Evolutionary conservation across 2,797 vertebrate species (phyloP).

Genomic region (Oceanodroma leucorhoa): DNA sequence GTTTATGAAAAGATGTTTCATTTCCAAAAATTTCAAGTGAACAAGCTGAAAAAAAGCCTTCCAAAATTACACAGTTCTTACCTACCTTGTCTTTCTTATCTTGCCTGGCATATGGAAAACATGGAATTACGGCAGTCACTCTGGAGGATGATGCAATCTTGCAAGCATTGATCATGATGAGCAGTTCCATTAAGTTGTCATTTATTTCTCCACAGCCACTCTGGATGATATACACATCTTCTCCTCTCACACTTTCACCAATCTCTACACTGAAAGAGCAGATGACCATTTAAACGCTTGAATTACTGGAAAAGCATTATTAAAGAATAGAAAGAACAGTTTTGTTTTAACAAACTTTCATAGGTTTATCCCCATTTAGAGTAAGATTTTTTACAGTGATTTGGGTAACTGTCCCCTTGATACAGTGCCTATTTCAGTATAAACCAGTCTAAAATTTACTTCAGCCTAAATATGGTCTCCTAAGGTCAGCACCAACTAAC

Average conservation of each 20-base stretch:
- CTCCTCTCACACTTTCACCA: constrained; percentile 93
- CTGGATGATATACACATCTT: constrained; percentile 94
- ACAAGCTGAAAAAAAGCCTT: background rate
- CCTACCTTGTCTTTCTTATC: constrained; percentile 96
- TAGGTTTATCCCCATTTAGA: background rate
- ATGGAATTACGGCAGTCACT: constrained; percentile 94
- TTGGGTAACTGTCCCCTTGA: background rate
- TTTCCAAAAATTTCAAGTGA: background rate
- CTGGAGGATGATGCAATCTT: constrained; percentile 93
- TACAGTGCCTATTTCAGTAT: background rate
- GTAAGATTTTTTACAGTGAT: rapidly evolving
- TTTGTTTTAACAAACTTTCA: background rate
- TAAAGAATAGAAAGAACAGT: background rate
- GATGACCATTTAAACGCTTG: background rate
- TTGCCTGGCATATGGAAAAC: constrained; percentile 92
- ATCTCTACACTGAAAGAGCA: constrained; percentile 87
- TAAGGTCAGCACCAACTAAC: background rate
- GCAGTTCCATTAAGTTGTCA: constrained; percentile 93
- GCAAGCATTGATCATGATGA: constrained; percentile 97
- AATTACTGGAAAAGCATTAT: background rate
- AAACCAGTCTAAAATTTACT: background rate
- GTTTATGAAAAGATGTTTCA: background rate
- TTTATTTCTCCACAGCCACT: constrained; percentile 95
- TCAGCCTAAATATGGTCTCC: background rate
- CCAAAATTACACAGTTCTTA: background rate